A percentile compares a stretch with the other conserved stretches of the same genome.
Conservation (phyloP, 2,797 vertebrate species). For the Poeciliopsis infans region DNA sequence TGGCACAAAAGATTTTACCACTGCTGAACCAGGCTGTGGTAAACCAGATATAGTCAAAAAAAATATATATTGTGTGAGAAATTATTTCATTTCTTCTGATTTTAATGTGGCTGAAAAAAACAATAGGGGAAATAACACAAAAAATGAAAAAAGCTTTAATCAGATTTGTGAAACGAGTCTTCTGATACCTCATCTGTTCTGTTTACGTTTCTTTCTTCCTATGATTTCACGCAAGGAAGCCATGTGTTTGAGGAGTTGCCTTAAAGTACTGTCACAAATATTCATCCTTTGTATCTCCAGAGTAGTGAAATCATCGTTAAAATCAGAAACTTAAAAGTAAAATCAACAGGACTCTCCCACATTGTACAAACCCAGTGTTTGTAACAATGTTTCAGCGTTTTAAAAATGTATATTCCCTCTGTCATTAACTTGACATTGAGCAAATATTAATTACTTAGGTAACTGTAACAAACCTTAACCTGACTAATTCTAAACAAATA, state of each 20-base stretch:
- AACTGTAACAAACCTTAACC: neutral
- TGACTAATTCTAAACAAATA: neutral
- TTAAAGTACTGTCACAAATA: too few species aligned
- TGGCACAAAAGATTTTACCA: neutral
- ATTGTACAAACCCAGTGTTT: neutral
- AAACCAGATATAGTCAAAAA: neutral
- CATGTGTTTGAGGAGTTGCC: too few species aligned
- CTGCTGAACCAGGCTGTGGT: neutral
- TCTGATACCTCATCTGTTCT: neutral
- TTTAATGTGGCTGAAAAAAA: neutral
- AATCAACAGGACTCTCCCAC: neutral
- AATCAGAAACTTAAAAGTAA: neutral
- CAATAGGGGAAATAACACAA: neutral
- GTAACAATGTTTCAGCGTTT: neutral
- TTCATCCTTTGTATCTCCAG: neutral
- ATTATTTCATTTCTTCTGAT: neutral
- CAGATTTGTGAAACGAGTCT: neutral
- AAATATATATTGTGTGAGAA: neutral
- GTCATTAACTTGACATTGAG: neutral
- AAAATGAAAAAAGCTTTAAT: neutral
- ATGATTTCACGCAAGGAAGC: neutral
- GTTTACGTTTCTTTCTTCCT: neutral
- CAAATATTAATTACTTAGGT: neutral
- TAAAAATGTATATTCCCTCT: neutral
- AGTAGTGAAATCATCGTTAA: neutral